Conservation (phyloP, 1,140 invertebrate genomes). For the Eufriesea mexicana region DNA sequence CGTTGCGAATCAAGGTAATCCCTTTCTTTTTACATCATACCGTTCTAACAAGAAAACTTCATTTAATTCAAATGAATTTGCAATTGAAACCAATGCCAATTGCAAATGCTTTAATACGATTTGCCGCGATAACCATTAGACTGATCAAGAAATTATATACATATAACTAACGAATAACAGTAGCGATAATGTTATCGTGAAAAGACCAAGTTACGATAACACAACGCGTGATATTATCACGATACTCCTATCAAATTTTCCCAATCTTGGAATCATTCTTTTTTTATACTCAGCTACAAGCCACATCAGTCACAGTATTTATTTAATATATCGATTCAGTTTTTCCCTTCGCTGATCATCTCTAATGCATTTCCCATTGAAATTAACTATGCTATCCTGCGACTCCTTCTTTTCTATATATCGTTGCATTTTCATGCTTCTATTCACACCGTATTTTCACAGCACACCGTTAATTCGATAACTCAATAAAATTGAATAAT, state of each 20-base stretch:
- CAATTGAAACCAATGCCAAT: not conserved
- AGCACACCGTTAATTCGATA: not conserved
- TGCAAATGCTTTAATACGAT: not conserved
- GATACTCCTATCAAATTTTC: conserved; percentile 6
- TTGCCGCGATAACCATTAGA: not conserved
- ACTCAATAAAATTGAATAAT: not conserved
- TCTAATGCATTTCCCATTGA: not conserved
- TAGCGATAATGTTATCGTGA: conserved; percentile 24
- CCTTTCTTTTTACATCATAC: not conserved
- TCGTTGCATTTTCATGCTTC: too few species aligned
- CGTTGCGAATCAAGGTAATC: conserved; percentile 88
- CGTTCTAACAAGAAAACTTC: not conserved
- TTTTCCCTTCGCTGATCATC: not conserved
- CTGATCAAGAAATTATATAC: not conserved
- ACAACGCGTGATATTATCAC: not conserved
- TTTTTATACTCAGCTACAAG: not conserved
- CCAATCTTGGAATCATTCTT: conserved; percentile 7
- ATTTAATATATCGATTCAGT: not conserved
- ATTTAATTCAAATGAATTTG: not conserved
- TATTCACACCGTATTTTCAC: too few species aligned
- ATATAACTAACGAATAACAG: not conserved
- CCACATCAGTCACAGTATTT: not conserved
- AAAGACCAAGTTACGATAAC: not conserved
- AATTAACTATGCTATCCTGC: not conserved
- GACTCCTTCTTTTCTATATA: not conserved